A percentile compares a stretch with the other conserved stretches of the same genome.
Conservation (phyloP, 2,113 vertebrate species). For the Limanda limanda region DNA sequence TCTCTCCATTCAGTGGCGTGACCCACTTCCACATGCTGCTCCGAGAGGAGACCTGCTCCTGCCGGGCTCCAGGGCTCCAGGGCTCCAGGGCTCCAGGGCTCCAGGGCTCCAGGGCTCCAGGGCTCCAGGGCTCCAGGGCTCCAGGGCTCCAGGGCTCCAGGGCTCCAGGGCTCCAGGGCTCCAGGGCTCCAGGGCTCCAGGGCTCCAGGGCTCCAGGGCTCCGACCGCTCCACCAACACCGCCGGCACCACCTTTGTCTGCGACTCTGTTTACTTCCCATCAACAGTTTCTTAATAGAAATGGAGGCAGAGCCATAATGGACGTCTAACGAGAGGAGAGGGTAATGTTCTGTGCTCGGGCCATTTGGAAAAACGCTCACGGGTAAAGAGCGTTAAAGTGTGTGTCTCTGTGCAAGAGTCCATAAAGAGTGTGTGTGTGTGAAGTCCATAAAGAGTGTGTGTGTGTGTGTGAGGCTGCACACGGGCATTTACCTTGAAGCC, state of each 20-base stretch:
- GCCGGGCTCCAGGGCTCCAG: background rate
- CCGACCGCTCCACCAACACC: background rate
- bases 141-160: background rate
- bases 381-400: background rate
- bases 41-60: too few relatives aligned
- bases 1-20: slow-evolving; percentile 30
- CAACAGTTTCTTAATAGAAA: background rate
- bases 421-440: background rate
- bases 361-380: background rate
- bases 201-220: background rate
- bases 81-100: background rate
- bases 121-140: background rate
- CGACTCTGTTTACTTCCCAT: background rate
- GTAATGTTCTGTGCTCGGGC: background rate
- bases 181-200: background rate
- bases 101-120: background rate
- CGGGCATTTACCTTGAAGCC: background rate
- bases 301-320: background rate
- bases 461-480: background rate
- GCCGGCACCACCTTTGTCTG: background rate
- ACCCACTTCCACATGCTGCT: slow-evolving; percentile 50
- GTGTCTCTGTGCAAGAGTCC: background rate
- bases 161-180: background rate
- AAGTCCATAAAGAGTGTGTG: background rate
- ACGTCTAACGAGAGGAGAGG: background rate